Base-by-base conservation (phyloP, 2,113 vertebrate genomes). In the Hipposideros armiger region DNA sequence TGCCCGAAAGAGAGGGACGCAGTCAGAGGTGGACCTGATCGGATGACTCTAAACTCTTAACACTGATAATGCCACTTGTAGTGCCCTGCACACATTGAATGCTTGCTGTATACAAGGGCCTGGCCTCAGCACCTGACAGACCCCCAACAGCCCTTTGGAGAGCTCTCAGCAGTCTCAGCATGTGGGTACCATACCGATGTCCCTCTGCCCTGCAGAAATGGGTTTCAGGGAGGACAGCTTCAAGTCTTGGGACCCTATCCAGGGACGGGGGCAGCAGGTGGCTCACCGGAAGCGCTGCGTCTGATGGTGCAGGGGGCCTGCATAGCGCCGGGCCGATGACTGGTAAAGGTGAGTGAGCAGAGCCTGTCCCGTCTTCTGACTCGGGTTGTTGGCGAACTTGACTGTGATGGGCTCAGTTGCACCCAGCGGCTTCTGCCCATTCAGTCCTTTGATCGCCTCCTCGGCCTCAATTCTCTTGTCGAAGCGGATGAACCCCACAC, bases 361-460 rank as follows among this genome's bases (percentile, higher is more conserved):
- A 2, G 99, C 99, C 98, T 99, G 99, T 91, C 99, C 99, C 0
- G 99, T 99, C 98, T 99, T 99, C 99, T 99, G 99, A 94, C 99
- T 99, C 4, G 99, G 99, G 98, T 99, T 99, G 99, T 99, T 99
- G 98, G 99, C 99, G 3, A 99, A 99, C 98, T 99, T 99, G 98
- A 99, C 99, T 4, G 99, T 99, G 98, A 99, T 99, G 98, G 99
- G 99, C 96, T 99, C 99, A 0, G 99, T 98, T 0, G 99, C 99
- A 0, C 99, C 99, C 95, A 99, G 98, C 0, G 99, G 99, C 95
- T 99, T 99, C 98, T 99, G 99, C 83, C 99, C 99, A 0, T 99
- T 99, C 98, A 99, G 98, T 73, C 99, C 99, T 95, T 99, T 99
- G 98, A 99, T 99, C 96, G 99, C 99, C 97, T 99, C 99, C 97